Evolutionary conservation across 1,140 invertebrate species (phyloP), one percentile per base, ranked within the genome.

Genomic region (Sycobia sp.): DNA sequence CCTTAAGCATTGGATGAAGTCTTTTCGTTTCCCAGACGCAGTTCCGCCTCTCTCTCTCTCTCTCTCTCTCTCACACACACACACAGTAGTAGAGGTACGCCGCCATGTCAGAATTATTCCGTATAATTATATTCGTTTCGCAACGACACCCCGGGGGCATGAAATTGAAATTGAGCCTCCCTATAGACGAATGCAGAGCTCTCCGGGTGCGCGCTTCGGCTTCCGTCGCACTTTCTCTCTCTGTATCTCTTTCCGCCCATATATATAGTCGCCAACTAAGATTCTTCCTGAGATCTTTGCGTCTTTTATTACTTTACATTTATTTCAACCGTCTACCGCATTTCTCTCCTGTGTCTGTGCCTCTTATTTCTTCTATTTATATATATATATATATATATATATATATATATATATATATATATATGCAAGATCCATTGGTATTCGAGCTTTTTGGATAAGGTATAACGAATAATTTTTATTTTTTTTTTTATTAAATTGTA

Each of bases 121-220:
- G 79, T 79, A 82, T 81, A 81, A 82, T 81, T 82, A 81, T 82
- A 82, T 82, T 81, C 79, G 77, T 81, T 81, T 78, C 73, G 73
- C 73, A 80, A 82, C 76, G 79, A 80, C 76, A 79, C 78, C 76
- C 79, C 66, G 67, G 80, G 73, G 79, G 73, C 77, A 78, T 71
- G 75, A 82, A 81, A 82, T 82, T 82, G 80, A 82, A 82, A 82
- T 81, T 80, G 78, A 80, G 75, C 76, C 76, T 76, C 75, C 76
- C 70, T 73, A n/a, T n/a, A 69, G 71, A 72, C 69, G 72, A 72
- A 73, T 76, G 73, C 71, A 74, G 60, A 10, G 27, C 20, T n/a
- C 36, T 54, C 29, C 36, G 8, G 0, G 11, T 58, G 39, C 13
- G 11, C 44, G 27, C 4, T 25, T 46, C 46, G n/a, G n/a, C n/a